Evolutionary conservation across 2,797 vertebrate genomes (phyloP).

Genomic region (Lophotriccus pileatus): DNA sequence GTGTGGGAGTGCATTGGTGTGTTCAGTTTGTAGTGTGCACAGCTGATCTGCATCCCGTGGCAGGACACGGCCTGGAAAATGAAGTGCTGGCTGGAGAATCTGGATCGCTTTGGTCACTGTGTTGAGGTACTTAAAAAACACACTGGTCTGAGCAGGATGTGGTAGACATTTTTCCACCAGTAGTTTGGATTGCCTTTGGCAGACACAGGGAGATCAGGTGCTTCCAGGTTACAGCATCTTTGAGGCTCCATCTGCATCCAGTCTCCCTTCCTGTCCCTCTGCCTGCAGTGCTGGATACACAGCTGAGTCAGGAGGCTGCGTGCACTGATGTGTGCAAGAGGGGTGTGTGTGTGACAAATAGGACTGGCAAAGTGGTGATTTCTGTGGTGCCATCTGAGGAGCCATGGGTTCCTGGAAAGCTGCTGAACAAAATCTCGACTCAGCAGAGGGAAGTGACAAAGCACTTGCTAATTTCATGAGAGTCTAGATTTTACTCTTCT

Average conservation of each 20-base stretch:
- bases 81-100: neutral
- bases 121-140: neutral
- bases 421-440: neutral
- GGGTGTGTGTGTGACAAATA: neutral
- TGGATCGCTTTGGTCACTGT: neutral
- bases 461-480: neutral
- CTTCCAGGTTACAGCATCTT: neutral
- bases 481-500: neutral
- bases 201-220: neutral
- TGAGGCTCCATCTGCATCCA: neutral
- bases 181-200: neutral
- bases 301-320: neutral
- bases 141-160: neutral
- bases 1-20: neutral
- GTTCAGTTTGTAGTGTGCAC: neutral
- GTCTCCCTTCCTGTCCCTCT: neutral
- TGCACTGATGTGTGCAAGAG: neutral
- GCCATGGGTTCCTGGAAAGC: neutral
- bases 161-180: neutral
- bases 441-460: neutral
- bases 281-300: neutral
- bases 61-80: neutral
- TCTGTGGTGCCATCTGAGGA: neutral
- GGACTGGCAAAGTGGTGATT: neutral
- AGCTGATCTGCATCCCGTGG: neutral